Evolutionary conservation across 1,140 invertebrate genomes (phyloP).

Genomic region (Agrypnia vestita): DNA sequence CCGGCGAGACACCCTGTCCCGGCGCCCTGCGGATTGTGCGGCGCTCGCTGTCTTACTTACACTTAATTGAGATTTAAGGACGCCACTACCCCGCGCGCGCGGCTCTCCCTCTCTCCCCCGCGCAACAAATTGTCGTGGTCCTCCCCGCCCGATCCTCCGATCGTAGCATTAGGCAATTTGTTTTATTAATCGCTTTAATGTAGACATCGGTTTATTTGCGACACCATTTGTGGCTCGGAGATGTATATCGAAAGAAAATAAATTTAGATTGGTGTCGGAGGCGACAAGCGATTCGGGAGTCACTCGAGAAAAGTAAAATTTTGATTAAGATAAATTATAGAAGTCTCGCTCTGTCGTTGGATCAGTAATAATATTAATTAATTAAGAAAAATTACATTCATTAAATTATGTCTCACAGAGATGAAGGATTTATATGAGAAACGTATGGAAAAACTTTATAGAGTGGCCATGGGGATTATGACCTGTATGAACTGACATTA

Average conservation of each 20-base stretch:
- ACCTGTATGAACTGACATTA: too few species aligned
- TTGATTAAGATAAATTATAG: too few species aligned
- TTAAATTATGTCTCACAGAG: too few species aligned
- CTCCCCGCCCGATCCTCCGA: background rate
- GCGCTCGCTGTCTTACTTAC: slow-evolving; percentile 60
- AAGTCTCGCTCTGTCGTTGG: too few species aligned
- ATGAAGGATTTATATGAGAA: too few species aligned
- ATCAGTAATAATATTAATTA: too few species aligned
- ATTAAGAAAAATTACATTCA: too few species aligned
- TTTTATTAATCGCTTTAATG: slow-evolving; percentile 43
- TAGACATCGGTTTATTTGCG: slow-evolving; percentile 39
- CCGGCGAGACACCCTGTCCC: background rate
- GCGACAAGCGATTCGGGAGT: too few species aligned
- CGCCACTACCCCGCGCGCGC: slow-evolving; percentile 13
- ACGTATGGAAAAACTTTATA: too few species aligned
- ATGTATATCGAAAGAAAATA: slow-evolving; percentile 8
- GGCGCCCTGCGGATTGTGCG: slow-evolving; percentile 3
- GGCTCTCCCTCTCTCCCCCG: background rate
- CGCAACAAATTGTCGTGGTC: slow-evolving; percentile 10
- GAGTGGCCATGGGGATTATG: too few species aligned
- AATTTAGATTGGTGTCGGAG: background rate
- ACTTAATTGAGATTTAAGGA: slow-evolving; percentile 61
- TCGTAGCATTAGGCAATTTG: slow-evolving; percentile 23
- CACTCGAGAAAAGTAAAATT: too few species aligned
- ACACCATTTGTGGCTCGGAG: background rate